Evolutionary conservation across 2,888 invertebrate genomes (phyloP).

Genomic region (Conistra vaccinii): DNA sequence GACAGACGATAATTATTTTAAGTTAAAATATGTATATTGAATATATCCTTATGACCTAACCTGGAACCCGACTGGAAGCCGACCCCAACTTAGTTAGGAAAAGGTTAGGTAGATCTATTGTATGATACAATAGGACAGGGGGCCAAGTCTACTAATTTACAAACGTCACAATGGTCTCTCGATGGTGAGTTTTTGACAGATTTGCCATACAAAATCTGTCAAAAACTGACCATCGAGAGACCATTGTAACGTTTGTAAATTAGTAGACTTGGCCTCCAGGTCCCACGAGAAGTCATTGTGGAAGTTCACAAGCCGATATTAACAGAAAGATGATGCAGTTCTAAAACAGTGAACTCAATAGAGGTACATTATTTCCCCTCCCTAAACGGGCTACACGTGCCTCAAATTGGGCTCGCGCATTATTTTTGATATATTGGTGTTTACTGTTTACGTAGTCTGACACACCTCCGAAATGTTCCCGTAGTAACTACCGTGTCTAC

Average conservation of each 20-base stretch:
- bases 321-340: slow-evolving; percentile 24
- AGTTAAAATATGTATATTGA: background rate
- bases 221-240: too few relatives aligned
- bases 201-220: too few relatives aligned
- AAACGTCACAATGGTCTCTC: too few relatives aligned
- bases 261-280: too few relatives aligned
- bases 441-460: slow-evolving; percentile 68
- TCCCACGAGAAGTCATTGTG: background rate
- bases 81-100: too few relatives aligned
- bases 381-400: too few relatives aligned
- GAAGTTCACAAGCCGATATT: slow-evolving; percentile 25
- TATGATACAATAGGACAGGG: background rate
- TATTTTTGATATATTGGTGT: slow-evolving; percentile 53
- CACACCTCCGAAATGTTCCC: slow-evolving; percentile 72
- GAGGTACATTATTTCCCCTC: slow-evolving; percentile 13
- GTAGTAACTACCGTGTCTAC: slow-evolving; percentile 36
- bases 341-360: slow-evolving; percentile 17
- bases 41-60: too few relatives aligned
- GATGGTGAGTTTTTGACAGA: too few relatives aligned
- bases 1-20: background rate
- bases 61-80: too few relatives aligned
- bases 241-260: too few relatives aligned
- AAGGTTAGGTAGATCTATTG: too few relatives aligned
- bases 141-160: too few relatives aligned
- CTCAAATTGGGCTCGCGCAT: slow-evolving; percentile 42